Evolutionary conservation across 1,140 invertebrate species (phyloP).

Genomic region (Drosophila kurseongensis): DNA sequence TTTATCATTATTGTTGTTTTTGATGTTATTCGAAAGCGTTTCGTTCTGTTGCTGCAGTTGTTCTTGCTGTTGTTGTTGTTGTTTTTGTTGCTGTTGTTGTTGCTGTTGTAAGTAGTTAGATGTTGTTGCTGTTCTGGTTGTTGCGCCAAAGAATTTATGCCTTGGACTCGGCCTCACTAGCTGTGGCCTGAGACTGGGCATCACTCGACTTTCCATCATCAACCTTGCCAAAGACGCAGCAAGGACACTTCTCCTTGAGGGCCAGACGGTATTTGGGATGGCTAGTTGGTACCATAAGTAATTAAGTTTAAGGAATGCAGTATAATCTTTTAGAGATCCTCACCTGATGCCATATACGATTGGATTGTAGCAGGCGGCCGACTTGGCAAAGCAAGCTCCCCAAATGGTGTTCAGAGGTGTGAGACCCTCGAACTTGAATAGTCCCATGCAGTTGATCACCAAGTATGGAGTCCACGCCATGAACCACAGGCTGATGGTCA

Average conservation of each 20-base stretch:
- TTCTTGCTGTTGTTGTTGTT: constrained; percentile 74
- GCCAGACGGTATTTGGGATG: constrained; percentile 92
- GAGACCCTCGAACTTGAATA: constrained; percentile 88
- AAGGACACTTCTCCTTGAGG: constrained; percentile 90
- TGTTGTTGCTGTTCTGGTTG: constrained; percentile 58
- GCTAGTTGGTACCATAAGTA: constrained; percentile 77
- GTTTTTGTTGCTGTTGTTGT: constrained; percentile 67
- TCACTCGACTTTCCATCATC: constrained; percentile 84
- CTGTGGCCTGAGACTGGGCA: constrained; percentile 84
- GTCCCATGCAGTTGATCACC: constrained; percentile 91
- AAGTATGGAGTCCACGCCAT: constrained; percentile 94
- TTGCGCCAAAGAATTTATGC: constrained; percentile 65
- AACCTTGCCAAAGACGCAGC: constrained; percentile 86
- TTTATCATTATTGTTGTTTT: constrained; percentile 50
- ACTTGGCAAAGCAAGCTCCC: constrained; percentile 92
- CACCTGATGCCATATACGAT: constrained; percentile 93
- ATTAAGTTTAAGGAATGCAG: background rate
- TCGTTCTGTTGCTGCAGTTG: constrained; percentile 84
- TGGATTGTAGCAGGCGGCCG: constrained; percentile 92
- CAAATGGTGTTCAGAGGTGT: constrained; percentile 91
- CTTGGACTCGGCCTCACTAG: constrained; percentile 81
- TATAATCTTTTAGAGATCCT: background rate
- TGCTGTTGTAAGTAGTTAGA: constrained; percentile 66
- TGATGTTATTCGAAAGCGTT: constrained; percentile 82
- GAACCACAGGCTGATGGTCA: constrained; percentile 93